These are phyloP conservation scores for Poeciliopsis turrubarensis DNA, from an alignment of 2,113 vertebrate species.

Conservation along the genomic window DNA sequence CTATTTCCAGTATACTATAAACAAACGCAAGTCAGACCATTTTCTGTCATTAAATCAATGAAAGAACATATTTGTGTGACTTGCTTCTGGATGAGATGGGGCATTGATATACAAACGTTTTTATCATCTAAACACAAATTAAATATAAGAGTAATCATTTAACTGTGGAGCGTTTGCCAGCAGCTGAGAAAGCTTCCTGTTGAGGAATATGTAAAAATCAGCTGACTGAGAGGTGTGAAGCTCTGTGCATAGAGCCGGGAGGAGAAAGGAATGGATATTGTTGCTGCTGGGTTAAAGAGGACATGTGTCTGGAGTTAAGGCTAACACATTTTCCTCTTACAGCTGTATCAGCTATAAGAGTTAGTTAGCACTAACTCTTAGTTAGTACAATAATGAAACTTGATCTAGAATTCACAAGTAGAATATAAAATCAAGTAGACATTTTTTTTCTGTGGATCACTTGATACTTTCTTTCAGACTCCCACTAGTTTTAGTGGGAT, in stretches of 20 bases:
- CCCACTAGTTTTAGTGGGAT: not conserved
- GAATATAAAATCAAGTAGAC: not conserved
- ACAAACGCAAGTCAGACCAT: not conserved
- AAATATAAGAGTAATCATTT: conserved; percentile 10
- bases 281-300: conserved; percentile 57
- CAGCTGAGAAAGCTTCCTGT: conserved; percentile 22
- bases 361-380: conserved; percentile 10
- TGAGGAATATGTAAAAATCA: conserved; percentile 72
- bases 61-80: not conserved
- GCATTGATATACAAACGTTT: too few species aligned
- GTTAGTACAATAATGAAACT: conserved; percentile 4
- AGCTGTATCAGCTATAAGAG: conserved; percentile 45
- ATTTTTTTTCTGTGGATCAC: not conserved
- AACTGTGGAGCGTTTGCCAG: not conserved
- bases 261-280: conserved; percentile 77
- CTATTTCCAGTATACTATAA: conserved; percentile 4
- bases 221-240: conserved; percentile 64
- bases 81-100: too few species aligned
- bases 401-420: not conserved
- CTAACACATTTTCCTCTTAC: conserved; percentile 57
- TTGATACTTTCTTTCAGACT: not conserved
- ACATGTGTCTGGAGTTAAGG: conserved; percentile 72
- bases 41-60: conserved; percentile 1
- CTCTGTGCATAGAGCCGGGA: conserved; percentile 56
- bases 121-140: too few species aligned